Evolutionary conservation across 1,140 invertebrate genomes (phyloP).

Genomic region (Acromyrmex charruanus): DNA sequence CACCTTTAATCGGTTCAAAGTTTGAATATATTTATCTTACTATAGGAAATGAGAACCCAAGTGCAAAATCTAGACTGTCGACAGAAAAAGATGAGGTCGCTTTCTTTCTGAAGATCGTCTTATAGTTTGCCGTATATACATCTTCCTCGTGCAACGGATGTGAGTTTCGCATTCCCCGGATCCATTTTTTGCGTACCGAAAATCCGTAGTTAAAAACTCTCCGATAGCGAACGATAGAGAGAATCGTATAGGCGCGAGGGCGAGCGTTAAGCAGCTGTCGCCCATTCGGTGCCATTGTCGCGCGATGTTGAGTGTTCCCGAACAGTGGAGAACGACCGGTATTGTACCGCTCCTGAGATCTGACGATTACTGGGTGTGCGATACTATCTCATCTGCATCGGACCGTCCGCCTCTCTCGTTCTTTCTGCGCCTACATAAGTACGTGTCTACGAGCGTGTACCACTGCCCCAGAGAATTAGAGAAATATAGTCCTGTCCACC

Average conservation of each 20-base stretch:
- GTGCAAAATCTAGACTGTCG: too few species aligned
- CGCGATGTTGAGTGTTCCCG: slow-evolving; percentile 85
- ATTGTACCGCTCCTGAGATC: slow-evolving; percentile 85
- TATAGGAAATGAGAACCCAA: neutral
- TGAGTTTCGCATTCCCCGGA: neutral
- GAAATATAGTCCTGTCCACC: slow-evolving; percentile 29
- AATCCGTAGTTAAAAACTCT: slow-evolving; percentile 61
- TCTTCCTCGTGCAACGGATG: slow-evolving; percentile 26
- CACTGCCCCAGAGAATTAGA: neutral
- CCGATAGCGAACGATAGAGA: slow-evolving; percentile 26
- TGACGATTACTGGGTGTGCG: slow-evolving; percentile 81
- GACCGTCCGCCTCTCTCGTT: slow-evolving; percentile 55
- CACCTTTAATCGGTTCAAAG: neutral
- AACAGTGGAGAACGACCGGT: slow-evolving; percentile 84
- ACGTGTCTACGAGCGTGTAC: slow-evolving; percentile 42
- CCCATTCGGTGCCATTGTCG: slow-evolving; percentile 84
- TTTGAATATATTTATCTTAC: neutral
- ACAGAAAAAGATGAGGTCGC: neutral
- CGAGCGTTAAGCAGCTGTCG: slow-evolving; percentile 85
- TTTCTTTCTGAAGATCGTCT: neutral
- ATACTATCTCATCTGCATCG: slow-evolving; percentile 86
- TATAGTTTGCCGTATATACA: neutral
- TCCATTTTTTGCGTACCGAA: slow-evolving; percentile 66
- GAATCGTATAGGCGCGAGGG: slow-evolving; percentile 46
- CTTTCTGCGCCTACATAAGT: slow-evolving; percentile 41